Base-by-base conservation (phyloP, 2,888 invertebrate species). In the Auanema sp. region DNA sequence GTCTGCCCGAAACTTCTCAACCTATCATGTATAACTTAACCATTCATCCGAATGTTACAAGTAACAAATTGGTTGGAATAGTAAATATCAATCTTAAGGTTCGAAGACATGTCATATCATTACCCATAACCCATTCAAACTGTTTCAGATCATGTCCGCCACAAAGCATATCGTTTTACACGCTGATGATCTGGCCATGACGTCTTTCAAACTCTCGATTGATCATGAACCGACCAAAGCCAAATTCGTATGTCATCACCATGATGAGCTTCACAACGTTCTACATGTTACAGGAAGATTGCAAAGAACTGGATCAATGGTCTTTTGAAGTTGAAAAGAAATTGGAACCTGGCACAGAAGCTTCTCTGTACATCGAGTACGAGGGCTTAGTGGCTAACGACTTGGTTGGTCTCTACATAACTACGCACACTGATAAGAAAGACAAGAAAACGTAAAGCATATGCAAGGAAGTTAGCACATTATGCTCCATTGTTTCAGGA, bases 1-100 rank as follows among this genome's bases (percentile, higher is more conserved):
- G 84, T n/a, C 79, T 86, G 33, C 85, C 86, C 1, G 63, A 47
- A 11, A 64, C 65, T 14, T 63, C 85, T 10, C 23, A 72, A 14
- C 86, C 86, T 0, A 50, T 56, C 5, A 62, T 63, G 47, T 79
- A 79, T 56, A 69, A 66, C 10, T 44, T 79, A 18, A 58, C 56
- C 10, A 56, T 79, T 10, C 78, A 79, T 52, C 78, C 78, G 12
- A 72, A 79, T 60, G 54, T 78, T 24, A 65, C 68, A 1, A 66
- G 61, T 11, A 54, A 62, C 40, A 16, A 23, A 10, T 50, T 77
- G 11, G 41, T 23, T 23, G 76, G 75, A 21, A 44, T 50, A 3
- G 72, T 75, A 11, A 59, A 47, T n/a, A 77, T 76, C 52, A 64
- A 71, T 24, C 41, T 75, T 11, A 52, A 68, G 21, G 71, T 56